Conservation (phyloP, 2,113 vertebrate genomes). For the Spermophilus dauricus region DNA sequence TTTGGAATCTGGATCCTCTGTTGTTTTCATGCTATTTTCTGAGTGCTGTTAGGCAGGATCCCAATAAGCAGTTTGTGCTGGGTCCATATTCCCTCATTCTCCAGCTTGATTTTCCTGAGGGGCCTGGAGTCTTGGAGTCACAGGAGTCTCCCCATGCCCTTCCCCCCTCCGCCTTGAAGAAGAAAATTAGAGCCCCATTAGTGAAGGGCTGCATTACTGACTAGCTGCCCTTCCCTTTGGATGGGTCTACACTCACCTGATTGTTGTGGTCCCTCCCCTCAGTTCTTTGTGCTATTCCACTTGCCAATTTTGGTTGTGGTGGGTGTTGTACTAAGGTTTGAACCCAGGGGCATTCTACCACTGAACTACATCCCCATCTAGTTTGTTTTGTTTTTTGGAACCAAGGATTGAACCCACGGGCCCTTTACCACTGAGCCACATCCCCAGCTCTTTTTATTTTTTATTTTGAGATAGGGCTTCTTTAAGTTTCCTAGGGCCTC, state of each 20-base stretch:
- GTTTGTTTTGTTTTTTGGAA: too few species aligned
- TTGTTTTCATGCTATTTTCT: neutral
- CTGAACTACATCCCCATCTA: too few species aligned
- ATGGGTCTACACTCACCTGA: neutral
- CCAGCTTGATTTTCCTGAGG: constrained; percentile 11
- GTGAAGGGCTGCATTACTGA: neutral
- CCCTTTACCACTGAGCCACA: too few species aligned
- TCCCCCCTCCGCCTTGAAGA: neutral
- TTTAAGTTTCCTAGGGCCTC: too few species aligned
- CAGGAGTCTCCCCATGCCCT: neutral
- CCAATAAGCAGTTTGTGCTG: neutral
- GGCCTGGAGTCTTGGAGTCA: neutral
- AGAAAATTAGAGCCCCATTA: neutral
- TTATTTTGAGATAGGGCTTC: too few species aligned
- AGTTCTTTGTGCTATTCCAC: too few species aligned
- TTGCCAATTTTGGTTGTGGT: too few species aligned
- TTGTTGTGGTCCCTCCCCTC: neutral
- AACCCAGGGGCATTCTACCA: too few species aligned
- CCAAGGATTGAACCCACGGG: too few species aligned
- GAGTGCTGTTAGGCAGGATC: neutral
- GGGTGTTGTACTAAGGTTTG: too few species aligned
- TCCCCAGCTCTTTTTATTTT: too few species aligned
- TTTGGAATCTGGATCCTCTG: neutral
- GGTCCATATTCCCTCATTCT: neutral
- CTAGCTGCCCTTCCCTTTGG: neutral